These are phyloP conservation scores for Drosophila siamana DNA, from an alignment of 2,888 invertebrate genomes.

Conservation along the genomic window DNA sequence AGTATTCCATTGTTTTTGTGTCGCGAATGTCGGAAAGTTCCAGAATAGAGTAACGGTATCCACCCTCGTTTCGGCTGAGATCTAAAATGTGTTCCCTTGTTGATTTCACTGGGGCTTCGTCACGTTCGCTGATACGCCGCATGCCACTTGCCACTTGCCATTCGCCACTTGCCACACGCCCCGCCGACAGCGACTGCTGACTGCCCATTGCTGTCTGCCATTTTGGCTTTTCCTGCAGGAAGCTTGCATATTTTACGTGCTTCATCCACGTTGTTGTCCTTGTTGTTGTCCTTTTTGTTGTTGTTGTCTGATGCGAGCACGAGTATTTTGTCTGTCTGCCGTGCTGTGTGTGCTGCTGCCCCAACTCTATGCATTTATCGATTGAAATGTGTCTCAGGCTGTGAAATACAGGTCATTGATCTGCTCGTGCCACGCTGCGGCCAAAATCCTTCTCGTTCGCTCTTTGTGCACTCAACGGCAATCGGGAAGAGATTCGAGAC, in stretches of 20 bases:
- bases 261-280: conserved; percentile 20
- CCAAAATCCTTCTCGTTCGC: conserved; percentile 26
- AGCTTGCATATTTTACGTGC: conserved; percentile 76
- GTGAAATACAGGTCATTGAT: conserved; percentile 85
- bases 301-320: conserved; percentile 34
- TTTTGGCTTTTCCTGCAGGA: conserved; percentile 78
- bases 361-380: conserved; percentile 84
- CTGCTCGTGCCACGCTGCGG: conserved; percentile 70
- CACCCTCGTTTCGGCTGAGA: conserved; percentile 35
- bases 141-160: conserved; percentile 1
- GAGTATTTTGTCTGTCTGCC: conserved; percentile 30
- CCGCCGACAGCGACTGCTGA: not conserved
- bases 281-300: conserved; percentile 28
- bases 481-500: conserved; percentile 20
- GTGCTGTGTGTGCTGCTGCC: conserved; percentile 64
- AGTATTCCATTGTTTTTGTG: conserved; percentile 4
- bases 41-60: conserved; percentile 13
- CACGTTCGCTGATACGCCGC: conserved; percentile 53
- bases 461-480: conserved; percentile 5
- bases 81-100: conserved; percentile 26
- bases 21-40: conserved; percentile 50
- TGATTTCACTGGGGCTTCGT: conserved; percentile 54
- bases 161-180: conserved; percentile 6
- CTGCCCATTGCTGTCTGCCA: conserved; percentile 48
- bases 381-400: conserved; percentile 85